Percentiles rank a stretch among this genome's conserved stretches.
These are phyloP conservation scores for Siderastrea siderea DNA, from an alignment of 92 coral and sea anemone species.

Conservation along the genomic window DNA sequence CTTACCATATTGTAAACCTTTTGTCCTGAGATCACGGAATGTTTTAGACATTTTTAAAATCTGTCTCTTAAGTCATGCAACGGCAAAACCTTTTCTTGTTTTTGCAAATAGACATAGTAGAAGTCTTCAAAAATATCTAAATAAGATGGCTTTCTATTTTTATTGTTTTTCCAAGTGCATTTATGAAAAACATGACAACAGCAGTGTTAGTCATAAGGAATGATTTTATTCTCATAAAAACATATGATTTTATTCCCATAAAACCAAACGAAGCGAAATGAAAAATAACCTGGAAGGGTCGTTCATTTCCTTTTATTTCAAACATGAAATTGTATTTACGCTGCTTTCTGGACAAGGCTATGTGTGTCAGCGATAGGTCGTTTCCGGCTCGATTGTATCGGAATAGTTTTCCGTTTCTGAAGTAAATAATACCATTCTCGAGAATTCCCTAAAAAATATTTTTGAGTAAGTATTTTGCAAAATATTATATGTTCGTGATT, in stretches of 20 bases:
- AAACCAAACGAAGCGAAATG: not conserved
- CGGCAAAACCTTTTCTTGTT: not conserved
- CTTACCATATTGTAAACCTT: conserved; percentile 34
- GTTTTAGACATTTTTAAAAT: not conserved
- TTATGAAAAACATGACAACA: not conserved
- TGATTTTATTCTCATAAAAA: not conserved
- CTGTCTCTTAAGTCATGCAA: conserved; percentile 3
- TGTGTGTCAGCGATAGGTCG: not conserved
- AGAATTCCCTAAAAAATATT: not conserved
- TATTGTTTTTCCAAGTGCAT: not conserved
- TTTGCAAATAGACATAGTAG: not conserved
- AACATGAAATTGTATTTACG: not conserved
- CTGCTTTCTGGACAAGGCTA: not conserved
- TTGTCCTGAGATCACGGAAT: conserved; percentile 48
- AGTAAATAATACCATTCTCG: not conserved
- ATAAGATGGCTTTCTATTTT: not conserved
- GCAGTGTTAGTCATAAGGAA: not conserved
- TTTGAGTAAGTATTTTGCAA: not conserved
- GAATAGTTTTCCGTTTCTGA: not conserved
- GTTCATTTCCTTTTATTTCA: not conserved
- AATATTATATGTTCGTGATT: not conserved
- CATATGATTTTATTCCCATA: not conserved
- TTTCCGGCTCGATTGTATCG: conserved; percentile 38
- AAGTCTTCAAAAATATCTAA: not conserved
- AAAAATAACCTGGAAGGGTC: not conserved